Base-by-base conservation (phyloP, 2,113 vertebrate genomes). In the Gallinago jamesoni region DNA sequence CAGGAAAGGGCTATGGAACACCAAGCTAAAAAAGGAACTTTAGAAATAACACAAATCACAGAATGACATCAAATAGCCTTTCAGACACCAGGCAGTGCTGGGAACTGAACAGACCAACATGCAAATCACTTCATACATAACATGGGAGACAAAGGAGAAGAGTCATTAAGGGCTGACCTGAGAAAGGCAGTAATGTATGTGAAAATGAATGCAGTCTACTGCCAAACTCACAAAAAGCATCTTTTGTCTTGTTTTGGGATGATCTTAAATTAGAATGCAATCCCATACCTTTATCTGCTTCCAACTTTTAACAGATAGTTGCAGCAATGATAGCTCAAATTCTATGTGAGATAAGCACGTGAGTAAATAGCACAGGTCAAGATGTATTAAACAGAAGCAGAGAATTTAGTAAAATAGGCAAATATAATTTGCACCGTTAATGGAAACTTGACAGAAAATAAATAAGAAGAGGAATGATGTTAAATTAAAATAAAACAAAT, bases 401-500 rank as follows among this genome's bases (percentile, higher is more conserved):
- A 56, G 74, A 93, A 87, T 81, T 84, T 31, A 94, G 70, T 75
- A 77, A 84, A 96, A 91, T 16, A 55, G 56, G 62, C 50, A 96
- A 91, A 72, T 68, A 82, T 43, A 52, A 90, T 77, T 77, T 94
- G 62, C 39, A 64, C 55, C 74, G 45, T 70, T 91, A 93, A 93
- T 94, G 72, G 78, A 96, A 93, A 90, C 14, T 77, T 89, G 84
- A 87, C 45, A 84, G 66, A 52, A 85, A 76, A 87, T 62, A 95
- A 97, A 91, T 92, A 85, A 75, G 23, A 89, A 67, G 12, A 88
- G 12, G 48, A 94, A 78, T 52, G 10, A 50, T 43, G 21, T 37
- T 90, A 78, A 91, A 93, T 87, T 93, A 87, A 96, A 96, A 90
- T 24, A 78, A 90, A 96, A n/a, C 10, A 45, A 50, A 50, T 16